Evolutionary conservation across 2,888 invertebrate genomes (phyloP), one percentile per base, ranked within the genome.

Genomic region (Oscheius sp.): DNA sequence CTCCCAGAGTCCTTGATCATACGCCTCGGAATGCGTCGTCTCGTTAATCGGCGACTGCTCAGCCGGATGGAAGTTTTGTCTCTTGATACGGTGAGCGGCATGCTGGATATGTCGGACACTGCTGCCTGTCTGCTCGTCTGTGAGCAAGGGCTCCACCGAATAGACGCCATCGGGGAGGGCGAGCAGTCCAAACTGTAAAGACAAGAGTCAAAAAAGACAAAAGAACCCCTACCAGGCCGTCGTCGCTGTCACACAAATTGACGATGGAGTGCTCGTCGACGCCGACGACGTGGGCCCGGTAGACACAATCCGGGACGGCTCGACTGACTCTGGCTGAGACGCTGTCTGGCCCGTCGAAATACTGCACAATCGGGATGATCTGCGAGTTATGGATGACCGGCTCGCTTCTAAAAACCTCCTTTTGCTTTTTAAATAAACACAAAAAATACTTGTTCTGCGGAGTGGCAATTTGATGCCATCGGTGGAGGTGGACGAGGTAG

Each of bases 131-230:
- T 29, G 53, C 29, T 43, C 73, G 27, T 72, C 70, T 25, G 69
- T 61, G 69, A 75, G 49, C 41, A 82, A 64, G 25, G 86, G 86
- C 63, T 86, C 86, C 68, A 87, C 86, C 13, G 85, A 73, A 63
- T 84, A 86, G 21, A 86, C 76, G 21, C 87, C 87, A 56, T 80
- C 78, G 25, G 79, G 78, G n/a, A 87, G 75, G 7, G 83, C 85
- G 43, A 87, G 81, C 64, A 86, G 76, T 61, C 87, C 87, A 70
- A 81, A 87, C 85, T 87, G 63, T 82, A 84, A 23, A 49, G 35
- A 35, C 35, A 41, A 56, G 12, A 13, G 13, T 69, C 35, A 13
- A 46, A 23, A 5, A 21, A 21, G 0, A 1, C 2, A 13, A 52
- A n/a, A 21, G 21, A 23, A 12, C 23, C 77, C 83, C 71, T 46